Evolutionary conservation across 1,140 invertebrate species (phyloP).

Genomic region (Trichonephila inaurata): DNA sequence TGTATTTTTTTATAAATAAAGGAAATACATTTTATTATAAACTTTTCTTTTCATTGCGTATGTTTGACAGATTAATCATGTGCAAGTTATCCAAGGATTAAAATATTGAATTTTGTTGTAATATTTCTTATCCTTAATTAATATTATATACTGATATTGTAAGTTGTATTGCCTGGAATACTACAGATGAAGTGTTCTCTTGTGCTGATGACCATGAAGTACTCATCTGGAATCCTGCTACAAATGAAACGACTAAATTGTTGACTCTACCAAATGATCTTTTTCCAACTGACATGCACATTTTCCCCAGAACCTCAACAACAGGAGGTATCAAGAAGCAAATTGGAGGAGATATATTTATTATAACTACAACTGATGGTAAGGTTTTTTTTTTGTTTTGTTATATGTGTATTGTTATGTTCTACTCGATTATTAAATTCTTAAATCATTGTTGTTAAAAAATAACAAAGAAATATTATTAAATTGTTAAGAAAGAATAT

Average conservation of each 20-base stretch:
- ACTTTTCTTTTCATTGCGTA: not conserved
- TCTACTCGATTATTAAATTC: no score
- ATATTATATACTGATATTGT: slow-evolving; percentile 86
- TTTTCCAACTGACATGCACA: slow-evolving; percentile 93
- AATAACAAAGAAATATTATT: no score
- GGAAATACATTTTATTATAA: not conserved
- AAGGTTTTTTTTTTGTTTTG: slow-evolving; percentile 49
- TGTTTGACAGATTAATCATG: not conserved
- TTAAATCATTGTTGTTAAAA: no score
- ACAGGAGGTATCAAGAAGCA: slow-evolving; percentile 85
- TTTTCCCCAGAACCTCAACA: slow-evolving; percentile 84
- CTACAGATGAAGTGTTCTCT: slow-evolving; percentile 94
- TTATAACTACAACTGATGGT: slow-evolving; percentile 95
- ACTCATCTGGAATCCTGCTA: slow-evolving; percentile 92
- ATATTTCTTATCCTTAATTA: not conserved
- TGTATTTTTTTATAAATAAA: not conserved
- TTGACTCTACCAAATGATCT: slow-evolving; percentile 90
- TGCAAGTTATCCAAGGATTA: not conserved
- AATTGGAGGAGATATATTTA: slow-evolving; percentile 88
- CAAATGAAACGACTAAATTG: slow-evolving; percentile 88
- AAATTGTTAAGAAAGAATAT: no score
- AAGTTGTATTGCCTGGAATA: slow-evolving; percentile 94
- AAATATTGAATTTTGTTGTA: not conserved
- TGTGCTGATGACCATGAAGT: slow-evolving; percentile 95
- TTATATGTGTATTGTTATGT: no score